phyloP scores from a whole-genome alignment of 2,888 invertebrate genomes.

The Ferdinandea cuprea region DNA sequence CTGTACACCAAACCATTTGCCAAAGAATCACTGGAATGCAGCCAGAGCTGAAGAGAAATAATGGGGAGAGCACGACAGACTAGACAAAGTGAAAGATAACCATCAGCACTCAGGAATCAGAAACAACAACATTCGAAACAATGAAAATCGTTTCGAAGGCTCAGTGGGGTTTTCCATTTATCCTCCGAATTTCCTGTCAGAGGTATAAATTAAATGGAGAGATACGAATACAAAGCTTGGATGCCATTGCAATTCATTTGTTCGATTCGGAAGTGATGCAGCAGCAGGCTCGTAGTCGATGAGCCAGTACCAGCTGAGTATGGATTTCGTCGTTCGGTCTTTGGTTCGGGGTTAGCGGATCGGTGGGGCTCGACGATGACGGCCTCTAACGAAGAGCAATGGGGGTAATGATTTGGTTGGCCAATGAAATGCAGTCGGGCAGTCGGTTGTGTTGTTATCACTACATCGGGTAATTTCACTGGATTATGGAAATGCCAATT shows the following conservation, averaged over 20 bases:
- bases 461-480: slow-evolving; percentile 42
- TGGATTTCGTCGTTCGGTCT: slow-evolving; percentile 32
- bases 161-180: slow-evolving; percentile 58
- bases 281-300: slow-evolving; percentile 15
- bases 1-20: background rate
- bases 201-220: slow-evolving; percentile 70
- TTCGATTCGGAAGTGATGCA: slow-evolving; percentile 55
- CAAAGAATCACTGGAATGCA: slow-evolving; percentile 21
- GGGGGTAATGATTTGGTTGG: slow-evolving; percentile 46
- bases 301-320: slow-evolving; percentile 35
- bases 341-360: background rate
- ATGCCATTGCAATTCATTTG: slow-evolving; percentile 60
- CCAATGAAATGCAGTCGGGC: slow-evolving; percentile 38
- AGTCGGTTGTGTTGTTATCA: slow-evolving; percentile 24
- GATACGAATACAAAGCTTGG: slow-evolving; percentile 54
- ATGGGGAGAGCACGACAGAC: slow-evolving; percentile 6
- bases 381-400: slow-evolving; percentile 46
- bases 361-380: too few relatives aligned
- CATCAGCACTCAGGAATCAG: slow-evolving; percentile 54
- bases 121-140: slow-evolving; percentile 60
- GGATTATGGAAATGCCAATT: slow-evolving; percentile 67
- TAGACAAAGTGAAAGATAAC: slow-evolving; percentile 69
- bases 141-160: slow-evolving; percentile 58
- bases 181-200: slow-evolving; percentile 68
- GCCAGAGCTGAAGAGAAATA: background rate